Conservation (phyloP, 2,797 vertebrate genomes). For the Crocodylus rhombifer region DNA sequence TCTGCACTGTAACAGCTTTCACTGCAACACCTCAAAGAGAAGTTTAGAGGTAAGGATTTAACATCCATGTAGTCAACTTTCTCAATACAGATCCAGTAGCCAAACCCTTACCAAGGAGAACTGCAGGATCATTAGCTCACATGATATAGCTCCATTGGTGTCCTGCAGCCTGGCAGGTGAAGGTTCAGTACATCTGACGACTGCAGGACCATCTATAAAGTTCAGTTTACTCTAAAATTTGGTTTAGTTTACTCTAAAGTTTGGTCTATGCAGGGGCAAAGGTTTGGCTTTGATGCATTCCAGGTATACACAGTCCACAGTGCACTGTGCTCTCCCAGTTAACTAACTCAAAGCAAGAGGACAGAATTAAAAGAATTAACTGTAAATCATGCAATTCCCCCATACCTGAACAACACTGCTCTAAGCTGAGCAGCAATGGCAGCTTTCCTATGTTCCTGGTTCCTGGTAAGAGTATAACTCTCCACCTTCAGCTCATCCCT, state of each 20-base stretch:
- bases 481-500: constrained; percentile 40
- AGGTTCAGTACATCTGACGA: neutral
- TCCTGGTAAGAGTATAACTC: constrained; percentile 19
- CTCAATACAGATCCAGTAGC: neutral
- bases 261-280: neutral
- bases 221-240: neutral
- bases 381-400: neutral
- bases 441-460: neutral
- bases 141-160: neutral
- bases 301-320: neutral
- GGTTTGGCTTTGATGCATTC: neutral
- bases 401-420: constrained; percentile 44
- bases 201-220: neutral
- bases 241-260: too few relatives aligned
- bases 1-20: neutral
- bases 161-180: neutral
- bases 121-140: neutral
- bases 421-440: constrained; percentile 26
- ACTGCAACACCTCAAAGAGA: neutral
- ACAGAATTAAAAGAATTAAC: neutral
- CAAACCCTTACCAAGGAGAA: neutral
- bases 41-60: neutral
- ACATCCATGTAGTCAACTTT: neutral
- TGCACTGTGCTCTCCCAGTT: neutral
- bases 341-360: neutral